Conservation (phyloP, 1,140 invertebrate genomes). For the Argopecten irradians region DNA sequence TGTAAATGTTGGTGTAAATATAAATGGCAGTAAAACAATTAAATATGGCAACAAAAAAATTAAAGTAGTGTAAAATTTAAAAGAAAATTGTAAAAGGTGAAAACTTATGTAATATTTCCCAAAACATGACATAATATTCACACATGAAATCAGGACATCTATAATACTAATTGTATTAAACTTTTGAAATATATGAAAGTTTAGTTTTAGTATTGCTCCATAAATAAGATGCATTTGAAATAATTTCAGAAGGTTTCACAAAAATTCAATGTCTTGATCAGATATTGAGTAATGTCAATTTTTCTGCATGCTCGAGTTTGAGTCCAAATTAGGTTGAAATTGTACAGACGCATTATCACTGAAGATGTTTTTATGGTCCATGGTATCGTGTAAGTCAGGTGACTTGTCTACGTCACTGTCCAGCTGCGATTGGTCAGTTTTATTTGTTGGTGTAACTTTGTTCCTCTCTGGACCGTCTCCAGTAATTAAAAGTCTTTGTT, state of each 20-base stretch:
- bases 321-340: constrained; percentile 45
- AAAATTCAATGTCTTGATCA: constrained; percentile 44
- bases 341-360: neutral
- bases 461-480: neutral
- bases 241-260: constrained; percentile 28
- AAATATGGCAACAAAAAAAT: no score
- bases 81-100: no score
- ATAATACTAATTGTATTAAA: no score
- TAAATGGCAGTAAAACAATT: no score
- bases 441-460: neutral
- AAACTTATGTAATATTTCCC: no score
- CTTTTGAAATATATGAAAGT: no score
- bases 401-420: constrained; percentile 19
- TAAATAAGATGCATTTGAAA: neutral
- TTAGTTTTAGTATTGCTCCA: neutral
- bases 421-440: neutral
- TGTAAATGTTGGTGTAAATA: no score
- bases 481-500: constrained; percentile 52
- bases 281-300: constrained; percentile 36
- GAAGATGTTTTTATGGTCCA: neutral
- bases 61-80: no score
- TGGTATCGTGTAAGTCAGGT: constrained; percentile 1
- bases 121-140: no score
- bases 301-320: constrained; percentile 58
- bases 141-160: no score